phyloP scores from a whole-genome alignment of 2,797 vertebrate genomes.

The Sarcoramphus papa region DNA sequence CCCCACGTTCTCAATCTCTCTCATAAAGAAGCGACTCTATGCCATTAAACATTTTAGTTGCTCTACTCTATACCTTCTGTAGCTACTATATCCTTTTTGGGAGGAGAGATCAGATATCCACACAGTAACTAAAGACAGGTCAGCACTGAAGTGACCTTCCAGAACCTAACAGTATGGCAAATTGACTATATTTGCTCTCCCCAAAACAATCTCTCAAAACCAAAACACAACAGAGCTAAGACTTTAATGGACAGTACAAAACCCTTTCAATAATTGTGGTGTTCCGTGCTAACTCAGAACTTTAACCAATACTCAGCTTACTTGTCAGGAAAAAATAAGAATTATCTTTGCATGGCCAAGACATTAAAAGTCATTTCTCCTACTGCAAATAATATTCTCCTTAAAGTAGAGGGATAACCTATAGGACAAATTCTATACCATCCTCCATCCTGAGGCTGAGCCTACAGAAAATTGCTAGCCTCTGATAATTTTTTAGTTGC shows the following conservation, averaged over 20 bases:
- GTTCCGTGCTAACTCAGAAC: background rate
- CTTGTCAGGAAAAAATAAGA: background rate
- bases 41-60: background rate
- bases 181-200: background rate
- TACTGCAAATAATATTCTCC: background rate
- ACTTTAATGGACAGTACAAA: background rate
- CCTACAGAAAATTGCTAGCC: background rate
- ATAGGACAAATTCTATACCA: background rate
- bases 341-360: background rate
- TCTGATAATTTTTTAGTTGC: background rate
- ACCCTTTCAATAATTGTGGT: fast-evolving
- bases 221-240: background rate
- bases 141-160: background rate
- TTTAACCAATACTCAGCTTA: background rate
- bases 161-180: background rate
- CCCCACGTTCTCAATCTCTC: background rate
- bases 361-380: background rate
- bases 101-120: background rate
- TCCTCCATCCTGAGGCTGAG: background rate
- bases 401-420: background rate
- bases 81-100: background rate
- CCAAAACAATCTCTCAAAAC: background rate
- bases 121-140: background rate
- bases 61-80: background rate
- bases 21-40: background rate